Base-by-base conservation (phyloP, 2,888 invertebrate genomes). In the Sarcophaga carnaria region DNA sequence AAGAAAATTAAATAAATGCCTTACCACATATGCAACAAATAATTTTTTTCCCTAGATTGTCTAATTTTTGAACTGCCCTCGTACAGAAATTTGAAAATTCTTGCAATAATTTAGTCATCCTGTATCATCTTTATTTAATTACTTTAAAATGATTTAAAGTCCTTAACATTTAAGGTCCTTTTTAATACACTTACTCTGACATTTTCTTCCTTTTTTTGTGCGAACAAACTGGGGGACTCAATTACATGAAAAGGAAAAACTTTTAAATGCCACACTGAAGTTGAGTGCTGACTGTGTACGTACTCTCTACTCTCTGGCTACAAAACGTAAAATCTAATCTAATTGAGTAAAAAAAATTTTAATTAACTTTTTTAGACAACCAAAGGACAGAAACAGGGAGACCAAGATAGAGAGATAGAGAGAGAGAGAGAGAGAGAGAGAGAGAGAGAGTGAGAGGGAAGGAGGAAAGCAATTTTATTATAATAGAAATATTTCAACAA, bases 351-450 rank as follows among this genome's bases (percentile, higher is more conserved):
- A 64, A 70, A 54, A 69, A 77, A 72, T 80, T 86, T 83, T 86
- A 86, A 86, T 83, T 87, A 83, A 87, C 83, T 87, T 83, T 81
- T 66, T 80, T 25, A 20, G 14, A 60, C 27, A 80, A 70, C 14
- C 10, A 14, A 17, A 14, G 54, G 4, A 14, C 12, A 54, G 0
- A 54, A 8, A 54, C 54, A 54, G 17, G 37, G 37, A 2, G 37
- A 37, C 0, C 10, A 37, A 37, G 8, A 37, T 5, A 27, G 27
- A 6, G 1, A 27, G 27, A 27, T 2, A 27, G 27, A 27, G 27
- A 27, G 27, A 3, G 27, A 27, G 27, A 27, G 27, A 4, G 27
- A 27, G 20, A 20, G 1, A 20, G 20, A 20, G 22, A 22, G 22
- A 22, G 22, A 22, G 22, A 22, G 22, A 22, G 22, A 22, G 22